phyloP scores from a whole-genome alignment of 2,888 invertebrate species.

The Belgica antarctica region DNA sequence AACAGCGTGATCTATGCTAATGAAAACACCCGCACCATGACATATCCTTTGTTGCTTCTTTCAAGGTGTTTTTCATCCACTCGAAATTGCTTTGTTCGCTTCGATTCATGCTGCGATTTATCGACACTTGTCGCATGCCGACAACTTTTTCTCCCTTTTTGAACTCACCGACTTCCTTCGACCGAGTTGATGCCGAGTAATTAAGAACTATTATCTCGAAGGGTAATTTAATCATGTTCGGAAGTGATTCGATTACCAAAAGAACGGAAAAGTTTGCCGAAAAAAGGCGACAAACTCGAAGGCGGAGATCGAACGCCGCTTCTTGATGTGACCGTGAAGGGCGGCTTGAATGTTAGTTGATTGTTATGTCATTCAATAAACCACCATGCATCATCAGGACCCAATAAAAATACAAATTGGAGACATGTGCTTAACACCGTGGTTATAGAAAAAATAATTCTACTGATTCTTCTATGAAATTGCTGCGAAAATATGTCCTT shows the following conservation, averaged over 20 bases:
- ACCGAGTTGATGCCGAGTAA: neutral
- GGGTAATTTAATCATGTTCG: conserved; percentile 23
- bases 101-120: neutral
- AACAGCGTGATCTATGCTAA: too few relatives aligned
- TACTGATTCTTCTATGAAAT: too few relatives aligned
- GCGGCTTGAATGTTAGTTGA: neutral
- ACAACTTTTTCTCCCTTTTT: too few relatives aligned
- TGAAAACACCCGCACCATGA: too few relatives aligned
- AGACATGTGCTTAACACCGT: too few relatives aligned
- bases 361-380: conserved; percentile 39
- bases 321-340: conserved; percentile 14
- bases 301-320: neutral
- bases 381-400: conserved; percentile 28
- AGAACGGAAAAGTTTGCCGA: conserved; percentile 13
- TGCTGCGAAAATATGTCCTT: too few relatives aligned
- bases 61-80: too few relatives aligned
- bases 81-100: too few relatives aligned
- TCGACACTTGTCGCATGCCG: neutral
- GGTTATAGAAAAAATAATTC: too few relatives aligned
- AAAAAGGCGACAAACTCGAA: neutral
- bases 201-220: neutral
- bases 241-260: conserved; percentile 39
- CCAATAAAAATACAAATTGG: neutral
- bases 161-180: conserved; percentile 10
- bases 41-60: neutral